Evolutionary conservation across 2,888 invertebrate species (phyloP), one percentile per base, ranked within the genome.

Genomic region (Megaustenia siamemsis): DNA sequence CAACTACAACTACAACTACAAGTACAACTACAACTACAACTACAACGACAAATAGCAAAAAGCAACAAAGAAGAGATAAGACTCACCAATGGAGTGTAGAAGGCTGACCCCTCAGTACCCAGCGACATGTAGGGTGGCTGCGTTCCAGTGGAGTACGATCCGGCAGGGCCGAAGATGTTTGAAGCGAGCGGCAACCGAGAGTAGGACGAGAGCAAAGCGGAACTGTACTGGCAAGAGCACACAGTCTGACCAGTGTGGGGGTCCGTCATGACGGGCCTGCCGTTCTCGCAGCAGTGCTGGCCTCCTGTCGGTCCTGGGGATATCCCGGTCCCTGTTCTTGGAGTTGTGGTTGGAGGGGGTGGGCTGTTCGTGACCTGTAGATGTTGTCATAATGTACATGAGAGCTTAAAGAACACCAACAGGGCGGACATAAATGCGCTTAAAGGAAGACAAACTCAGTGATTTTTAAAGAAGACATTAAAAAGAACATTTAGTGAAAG

Each of bases 41-140:
- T 4, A 1, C 12, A 38, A 12, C 0, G 12, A 38, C n/a, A 71
- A 18, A 56, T 15, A 28, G 15, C 18, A 24, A 56, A 15, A 56
- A 18, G 24, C 56, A 56, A 21, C n/a, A 35, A 10, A 35, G 38
- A 78, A 45, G 68, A 45, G 38, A 53, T 18, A 38, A 32, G 60
- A 92, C 98, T 96, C 96, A 98, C 98, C 96, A 98, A 94, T 90
- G 98, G 97, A 88, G 98, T 97, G 95, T 98, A 98, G 95, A 98
- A 98, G 84, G 98, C 98, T 78, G 98, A 98, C 93, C 97, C 97
- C 75, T 94, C 94, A 94, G 93, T 90, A 0, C 93, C 92, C 12
- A 93, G 89, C 24, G 94, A 93, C 56, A 94, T 91, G 88, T 94
- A 94, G 18, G 93, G 93, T 1, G 78, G 24, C 85, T 93, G 93